Percentiles rank a stretch among this genome's conserved stretches.
Conservation (phyloP, 2,797 vertebrate species). For the Mormyrus proboscirostris region DNA sequence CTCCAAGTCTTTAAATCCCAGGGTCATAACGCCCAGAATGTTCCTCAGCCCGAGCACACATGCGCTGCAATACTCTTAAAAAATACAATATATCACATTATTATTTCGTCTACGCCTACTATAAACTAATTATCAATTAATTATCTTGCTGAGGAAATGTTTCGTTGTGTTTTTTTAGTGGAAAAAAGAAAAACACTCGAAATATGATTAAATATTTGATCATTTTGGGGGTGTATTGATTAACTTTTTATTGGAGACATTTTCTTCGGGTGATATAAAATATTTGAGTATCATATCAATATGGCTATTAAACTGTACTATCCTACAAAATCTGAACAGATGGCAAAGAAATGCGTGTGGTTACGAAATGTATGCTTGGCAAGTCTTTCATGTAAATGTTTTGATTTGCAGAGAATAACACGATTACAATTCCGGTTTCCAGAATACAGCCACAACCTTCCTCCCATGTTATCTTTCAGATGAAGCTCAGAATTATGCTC, state of each 20-base stretch:
- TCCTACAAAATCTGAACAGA: background rate
- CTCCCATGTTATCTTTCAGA: background rate
- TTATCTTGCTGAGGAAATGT: background rate
- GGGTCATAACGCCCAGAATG: slow-evolving; percentile 54
- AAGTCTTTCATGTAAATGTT: background rate
- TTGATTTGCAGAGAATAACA: background rate
- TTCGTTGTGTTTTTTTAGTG: background rate
- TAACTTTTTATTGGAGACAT: background rate
- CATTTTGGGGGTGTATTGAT: background rate
- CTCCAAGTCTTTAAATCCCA: slow-evolving; percentile 34
- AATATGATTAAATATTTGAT: background rate
- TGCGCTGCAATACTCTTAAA: background rate
- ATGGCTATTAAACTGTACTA: background rate
- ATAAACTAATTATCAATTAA: background rate
- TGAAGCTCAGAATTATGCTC: background rate
- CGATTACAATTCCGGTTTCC: background rate
- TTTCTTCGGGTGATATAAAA: background rate
- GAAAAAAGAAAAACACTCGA: background rate
- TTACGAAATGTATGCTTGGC: background rate
- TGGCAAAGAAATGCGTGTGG: background rate
- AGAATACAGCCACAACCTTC: background rate
- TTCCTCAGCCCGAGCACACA: background rate
- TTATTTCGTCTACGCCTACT: background rate
- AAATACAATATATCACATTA: background rate
- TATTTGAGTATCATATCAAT: background rate